These are phyloP conservation scores for Portevinia maculata DNA, from an alignment of 2,888 invertebrate genomes.

Conservation along the genomic window DNA sequence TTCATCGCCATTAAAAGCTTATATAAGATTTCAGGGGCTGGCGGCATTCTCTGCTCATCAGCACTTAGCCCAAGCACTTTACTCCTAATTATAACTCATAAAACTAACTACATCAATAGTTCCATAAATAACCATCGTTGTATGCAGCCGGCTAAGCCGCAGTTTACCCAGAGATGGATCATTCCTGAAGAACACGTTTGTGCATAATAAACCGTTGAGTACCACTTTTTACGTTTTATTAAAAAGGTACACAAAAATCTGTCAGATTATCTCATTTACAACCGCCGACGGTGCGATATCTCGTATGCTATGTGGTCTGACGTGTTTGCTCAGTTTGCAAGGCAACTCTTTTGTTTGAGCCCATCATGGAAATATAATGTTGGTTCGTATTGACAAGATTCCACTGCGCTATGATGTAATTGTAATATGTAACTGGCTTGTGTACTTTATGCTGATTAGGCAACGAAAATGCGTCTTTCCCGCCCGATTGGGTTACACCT, in stretches of 20 bases:
- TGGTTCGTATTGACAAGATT: neutral
- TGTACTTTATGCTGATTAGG: neutral
- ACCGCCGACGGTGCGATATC: neutral
- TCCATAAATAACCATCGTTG: neutral
- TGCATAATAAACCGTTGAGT: neutral
- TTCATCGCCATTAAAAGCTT: too few relatives aligned
- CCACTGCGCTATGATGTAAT: neutral
- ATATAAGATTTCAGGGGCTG: too few relatives aligned
- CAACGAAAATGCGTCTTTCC: neutral
- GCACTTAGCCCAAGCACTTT: too few relatives aligned
- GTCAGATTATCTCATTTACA: neutral
- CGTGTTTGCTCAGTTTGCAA: neutral
- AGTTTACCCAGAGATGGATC: neutral
- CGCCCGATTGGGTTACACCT: neutral
- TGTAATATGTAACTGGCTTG: neutral
- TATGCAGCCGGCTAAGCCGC: neutral
- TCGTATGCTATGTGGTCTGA: neutral
- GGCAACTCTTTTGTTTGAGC: neutral
- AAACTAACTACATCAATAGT: neutral
- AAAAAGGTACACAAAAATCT: neutral
- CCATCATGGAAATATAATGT: neutral
- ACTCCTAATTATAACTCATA: too few relatives aligned
- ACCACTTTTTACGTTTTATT: neutral
- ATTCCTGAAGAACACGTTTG: constrained; percentile 1
- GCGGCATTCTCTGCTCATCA: too few relatives aligned